Base-by-base conservation (phyloP, 2,797 vertebrate genomes). In the Adelosebastes latens region DNA sequence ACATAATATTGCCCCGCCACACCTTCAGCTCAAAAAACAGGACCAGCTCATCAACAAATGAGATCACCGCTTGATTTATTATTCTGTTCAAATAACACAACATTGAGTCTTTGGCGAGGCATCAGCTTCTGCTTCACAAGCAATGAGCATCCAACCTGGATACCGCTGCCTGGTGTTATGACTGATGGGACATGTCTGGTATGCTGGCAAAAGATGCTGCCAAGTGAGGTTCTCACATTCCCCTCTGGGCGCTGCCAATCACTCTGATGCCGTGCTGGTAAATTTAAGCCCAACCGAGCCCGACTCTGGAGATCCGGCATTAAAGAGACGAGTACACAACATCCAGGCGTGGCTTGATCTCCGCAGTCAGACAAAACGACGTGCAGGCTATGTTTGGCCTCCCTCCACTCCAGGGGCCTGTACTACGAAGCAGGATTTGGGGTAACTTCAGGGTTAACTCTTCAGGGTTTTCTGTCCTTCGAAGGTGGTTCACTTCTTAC, bases 221-320 rank as follows among this genome's bases (percentile, higher is more conserved):
- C 79, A 86, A 82, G 63, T 68, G 8, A 68, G 63, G 46, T 66
- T 72, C 61, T 64, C 25, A 42, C 13, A 60, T 60, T 77, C 55
- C 58, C 70, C 75, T 64, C 42, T 32, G 61, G 65, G 73, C 56
- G n/a, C 59, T 80, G 82, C 82, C 86, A 87, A 72, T 90, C 75
- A 84, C 75, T 75, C 61, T 5, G 58, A 67, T 72, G 49, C 60
- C 32, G 32, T 61, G 67, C 71, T 85, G 64, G 67, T 67, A 53
- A 75, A 78, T 72, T 60, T 69, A 49, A 82, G 10, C 78, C 65
- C 55, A 81, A 56, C 46, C 55, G 4, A 72, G 62, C 55, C 39
- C 9, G 39, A 59, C 72, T 79, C 69, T 56, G 24, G 62, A 76
- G 70, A 53, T 68, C 58, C 64, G 52, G 29, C 64, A 22, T 82